phyloP scores from a whole-genome alignment of 2,113 vertebrate genomes.

The Chauna torquata region DNA sequence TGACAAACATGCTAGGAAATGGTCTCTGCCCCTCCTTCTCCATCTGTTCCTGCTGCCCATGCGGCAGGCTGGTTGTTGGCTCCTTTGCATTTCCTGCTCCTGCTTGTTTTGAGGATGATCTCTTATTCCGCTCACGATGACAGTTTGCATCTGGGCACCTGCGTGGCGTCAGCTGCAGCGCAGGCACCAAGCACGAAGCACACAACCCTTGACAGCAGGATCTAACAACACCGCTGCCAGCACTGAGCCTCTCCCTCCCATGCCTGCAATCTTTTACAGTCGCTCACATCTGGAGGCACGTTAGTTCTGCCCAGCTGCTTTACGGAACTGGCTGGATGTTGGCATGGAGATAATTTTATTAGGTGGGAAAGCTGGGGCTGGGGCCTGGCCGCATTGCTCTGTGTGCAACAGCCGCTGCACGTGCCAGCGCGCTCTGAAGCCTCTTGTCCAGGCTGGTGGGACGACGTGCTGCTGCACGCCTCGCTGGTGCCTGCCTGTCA shows the following conservation, averaged over 20 bases:
- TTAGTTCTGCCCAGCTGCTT: background rate
- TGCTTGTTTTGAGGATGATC: background rate
- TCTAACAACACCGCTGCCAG: background rate
- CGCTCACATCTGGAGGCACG: background rate
- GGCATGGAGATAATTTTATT: background rate
- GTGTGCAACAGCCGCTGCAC: background rate
- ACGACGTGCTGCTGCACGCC: accelerated
- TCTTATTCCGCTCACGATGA: background rate
- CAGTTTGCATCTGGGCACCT: background rate
- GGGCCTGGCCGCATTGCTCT: accelerated
- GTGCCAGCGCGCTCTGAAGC: background rate
- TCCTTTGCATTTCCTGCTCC: background rate
- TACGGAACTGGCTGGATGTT: background rate
- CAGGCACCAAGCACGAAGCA: background rate
- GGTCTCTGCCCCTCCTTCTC: background rate
- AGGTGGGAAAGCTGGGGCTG: background rate
- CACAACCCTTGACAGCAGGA: accelerated
- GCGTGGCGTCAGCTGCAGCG: background rate
- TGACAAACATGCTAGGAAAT: background rate
- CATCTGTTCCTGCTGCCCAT: accelerated
- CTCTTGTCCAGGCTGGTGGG: background rate
- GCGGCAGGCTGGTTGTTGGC: accelerated
- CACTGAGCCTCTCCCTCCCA: background rate
- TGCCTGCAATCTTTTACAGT: accelerated
- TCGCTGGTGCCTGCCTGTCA: background rate